Evolutionary conservation across 2,797 vertebrate genomes (phyloP), one percentile per base, ranked within the genome.

Genomic region (Monodelphis domestica): DNA sequence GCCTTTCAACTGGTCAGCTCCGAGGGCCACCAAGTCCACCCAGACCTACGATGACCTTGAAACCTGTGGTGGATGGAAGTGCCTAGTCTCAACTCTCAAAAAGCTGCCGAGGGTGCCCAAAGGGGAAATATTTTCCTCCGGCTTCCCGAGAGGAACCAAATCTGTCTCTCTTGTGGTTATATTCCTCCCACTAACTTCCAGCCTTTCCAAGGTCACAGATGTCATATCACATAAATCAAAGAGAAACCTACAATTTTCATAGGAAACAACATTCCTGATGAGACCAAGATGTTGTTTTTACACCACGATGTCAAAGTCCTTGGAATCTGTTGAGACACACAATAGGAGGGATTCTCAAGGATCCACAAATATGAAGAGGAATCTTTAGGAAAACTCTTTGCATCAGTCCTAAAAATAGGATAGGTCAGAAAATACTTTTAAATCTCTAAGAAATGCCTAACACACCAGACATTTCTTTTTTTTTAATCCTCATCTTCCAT

Each of bases 221-320:
- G 70, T 84, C 24, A 84, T 24, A 45, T 50, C 70, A 84, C 30
- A 88, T 88, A 88, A 88, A 88, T 88, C n/a, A 57, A 53, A 38
- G 88, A 91, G 33, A 59, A 57, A 53, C 52, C 89, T 70, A 38
- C 26, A 87, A 54, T n/a, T 91, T 59, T 53, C 29, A 87, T 54
- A 29, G 54, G 38, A 45, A 92, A 29, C 50, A 45, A 94, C 28
- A 91, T 33, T 92, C 78, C 90, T 55, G 53, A n/a, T 87, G 45
- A 90, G 30, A 89, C 91, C 95, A 54, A 96, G 78, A 91, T 53
- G 56, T 51, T 91, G 57, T 91, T 96, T 93, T 92, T 93, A 97
- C 95, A 92, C 33, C 84, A 38, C 55, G 29, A 93, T 17, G 89
- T 89, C 5, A 91, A 95, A 97, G 59, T 89, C 54, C 92, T 95